A percentile compares a stretch with the other conserved stretches of the same genome.
These are phyloP conservation scores for Aricia artaxerxes DNA, from an alignment of 2,888 invertebrate species.

Conservation along the genomic window DNA sequence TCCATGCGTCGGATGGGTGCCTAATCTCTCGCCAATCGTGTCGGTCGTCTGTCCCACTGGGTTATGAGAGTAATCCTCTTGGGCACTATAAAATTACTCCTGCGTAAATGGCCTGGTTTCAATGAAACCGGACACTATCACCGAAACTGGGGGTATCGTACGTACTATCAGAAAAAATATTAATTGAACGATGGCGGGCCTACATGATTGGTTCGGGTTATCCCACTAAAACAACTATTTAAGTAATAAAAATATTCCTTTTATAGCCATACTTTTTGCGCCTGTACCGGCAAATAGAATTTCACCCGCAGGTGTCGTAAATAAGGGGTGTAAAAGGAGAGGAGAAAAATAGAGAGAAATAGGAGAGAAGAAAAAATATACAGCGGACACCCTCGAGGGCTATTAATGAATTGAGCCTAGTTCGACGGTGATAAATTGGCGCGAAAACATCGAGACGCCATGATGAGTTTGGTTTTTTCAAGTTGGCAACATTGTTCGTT, in stretches of 20 bases:
- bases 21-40: not conserved
- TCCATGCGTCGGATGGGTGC: not conserved
- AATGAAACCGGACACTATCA: too few species aligned
- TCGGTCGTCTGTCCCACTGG: not conserved
- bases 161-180: too few species aligned
- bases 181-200: too few species aligned
- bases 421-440: conserved; percentile 47
- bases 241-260: too few species aligned
- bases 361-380: not conserved
- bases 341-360: conserved; percentile 56
- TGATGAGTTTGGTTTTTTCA: conserved; percentile 29
- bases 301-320: conserved; percentile 56
- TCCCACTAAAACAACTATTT: too few species aligned
- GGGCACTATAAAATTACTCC: too few species aligned
- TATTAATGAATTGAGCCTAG: conserved; percentile 60
- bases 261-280: conserved; percentile 20
- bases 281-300: conserved; percentile 47
- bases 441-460: conserved; percentile 25
- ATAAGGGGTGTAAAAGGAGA: conserved; percentile 51
- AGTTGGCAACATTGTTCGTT: not conserved
- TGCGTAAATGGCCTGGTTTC: too few species aligned
- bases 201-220: too few species aligned
- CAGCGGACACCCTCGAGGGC: conserved; percentile 48
- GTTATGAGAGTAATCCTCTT: too few species aligned
- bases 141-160: too few species aligned